A percentile compares a stretch with the other conserved stretches of the same genome.
phyloP scores from a whole-genome alignment of 2,113 vertebrate species.

The Thamnophis sirtalis region DNA sequence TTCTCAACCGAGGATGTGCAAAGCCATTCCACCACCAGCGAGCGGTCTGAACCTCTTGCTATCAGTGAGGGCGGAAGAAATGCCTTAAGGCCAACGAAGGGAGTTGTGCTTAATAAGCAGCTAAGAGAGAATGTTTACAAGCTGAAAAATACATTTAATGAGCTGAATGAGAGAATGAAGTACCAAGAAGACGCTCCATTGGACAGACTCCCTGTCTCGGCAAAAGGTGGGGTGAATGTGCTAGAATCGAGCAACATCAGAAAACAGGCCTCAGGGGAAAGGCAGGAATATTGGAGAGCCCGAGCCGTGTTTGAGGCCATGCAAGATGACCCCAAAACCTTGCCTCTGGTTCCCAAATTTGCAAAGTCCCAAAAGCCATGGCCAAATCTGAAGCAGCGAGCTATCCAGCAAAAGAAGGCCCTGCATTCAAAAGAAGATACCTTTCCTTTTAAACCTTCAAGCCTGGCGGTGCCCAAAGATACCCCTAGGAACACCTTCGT shows the following conservation, averaged over 20 bases:
- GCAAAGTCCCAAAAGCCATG: conserved; percentile 59
- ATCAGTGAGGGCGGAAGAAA: neutral
- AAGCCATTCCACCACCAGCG: neutral
- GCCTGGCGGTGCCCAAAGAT: rapidly evolving
- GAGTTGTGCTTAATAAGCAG: conserved; percentile 54
- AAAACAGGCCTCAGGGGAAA: neutral
- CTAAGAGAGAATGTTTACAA: conserved; percentile 55
- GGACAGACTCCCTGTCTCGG: conserved; percentile 26
- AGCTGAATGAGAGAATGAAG: conserved; percentile 62
- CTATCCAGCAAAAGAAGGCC: conserved; percentile 59
- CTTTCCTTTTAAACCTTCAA: conserved; percentile 35
- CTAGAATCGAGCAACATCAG: neutral
- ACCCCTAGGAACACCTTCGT: conserved; percentile 38
- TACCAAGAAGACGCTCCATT: conserved; percentile 51
- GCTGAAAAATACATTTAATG: conserved; percentile 61
- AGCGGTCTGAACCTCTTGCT: neutral
- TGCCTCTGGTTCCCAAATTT: conserved; percentile 27
- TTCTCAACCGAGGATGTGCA: conserved; percentile 66
- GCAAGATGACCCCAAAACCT: conserved; percentile 20
- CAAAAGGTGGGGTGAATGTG: neutral
- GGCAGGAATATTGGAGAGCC: conserved; percentile 36
- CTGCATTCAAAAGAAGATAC: neutral
- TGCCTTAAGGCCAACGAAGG: conserved; percentile 45
- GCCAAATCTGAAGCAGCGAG: conserved; percentile 71
- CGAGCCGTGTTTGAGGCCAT: conserved; percentile 52